phyloP scores from a whole-genome alignment of 2,888 invertebrate species.

The Ferrisia virgata region DNA sequence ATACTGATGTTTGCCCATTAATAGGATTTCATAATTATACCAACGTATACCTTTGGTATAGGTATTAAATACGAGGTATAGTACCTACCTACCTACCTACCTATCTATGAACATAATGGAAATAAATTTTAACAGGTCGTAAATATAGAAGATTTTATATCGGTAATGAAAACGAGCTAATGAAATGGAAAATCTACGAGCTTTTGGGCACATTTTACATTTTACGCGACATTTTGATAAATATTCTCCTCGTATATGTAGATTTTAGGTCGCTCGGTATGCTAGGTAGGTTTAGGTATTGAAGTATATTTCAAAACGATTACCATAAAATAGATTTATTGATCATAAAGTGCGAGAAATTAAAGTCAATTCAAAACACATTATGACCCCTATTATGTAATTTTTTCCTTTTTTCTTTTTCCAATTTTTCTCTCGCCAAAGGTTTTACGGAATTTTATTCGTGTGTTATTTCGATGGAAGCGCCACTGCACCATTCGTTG shows the following conservation, averaged over 20 bases:
- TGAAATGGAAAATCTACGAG: slow-evolving; percentile 11
- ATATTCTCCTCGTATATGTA: background rate
- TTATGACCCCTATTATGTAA: background rate
- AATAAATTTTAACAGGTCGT: background rate
- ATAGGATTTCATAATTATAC: background rate
- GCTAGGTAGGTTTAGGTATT: no score
- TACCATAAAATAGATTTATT: slow-evolving; percentile 5
- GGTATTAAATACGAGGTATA: background rate
- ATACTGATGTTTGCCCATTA: background rate
- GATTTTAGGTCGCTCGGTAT: no score
- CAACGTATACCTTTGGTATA: no score
- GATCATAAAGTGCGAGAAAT: background rate
- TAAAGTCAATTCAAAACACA: background rate
- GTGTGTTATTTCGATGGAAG: background rate
- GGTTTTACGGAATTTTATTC: background rate
- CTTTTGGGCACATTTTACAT: background rate
- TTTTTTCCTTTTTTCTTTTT: no score
- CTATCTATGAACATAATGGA: background rate
- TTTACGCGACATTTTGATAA: background rate
- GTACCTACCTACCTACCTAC: background rate
- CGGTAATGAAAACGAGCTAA: slow-evolving; percentile 5
- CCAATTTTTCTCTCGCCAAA: background rate
- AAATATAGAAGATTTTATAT: background rate
- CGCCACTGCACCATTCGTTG: background rate
- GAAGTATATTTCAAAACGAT: background rate